Conservation (phyloP, 2,113 vertebrate genomes). For the Catharus fuscescens region DNA sequence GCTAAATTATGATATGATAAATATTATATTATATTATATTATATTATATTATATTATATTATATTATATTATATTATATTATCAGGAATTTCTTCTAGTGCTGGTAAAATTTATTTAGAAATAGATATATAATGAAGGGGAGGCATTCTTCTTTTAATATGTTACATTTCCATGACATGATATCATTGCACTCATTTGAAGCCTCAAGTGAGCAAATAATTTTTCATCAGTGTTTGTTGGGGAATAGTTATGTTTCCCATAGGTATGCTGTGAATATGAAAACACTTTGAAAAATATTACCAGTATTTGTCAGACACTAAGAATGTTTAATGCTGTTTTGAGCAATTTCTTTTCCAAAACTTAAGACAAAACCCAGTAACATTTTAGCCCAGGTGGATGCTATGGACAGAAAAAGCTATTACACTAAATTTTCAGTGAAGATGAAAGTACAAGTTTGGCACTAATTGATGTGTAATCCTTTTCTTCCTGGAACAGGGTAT, state of each 20-base stretch:
- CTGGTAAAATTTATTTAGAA: not conserved
- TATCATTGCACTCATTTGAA: not conserved
- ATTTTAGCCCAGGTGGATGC: not conserved
- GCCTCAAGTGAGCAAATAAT: constrained; percentile 2
- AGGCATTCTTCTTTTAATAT: not conserved
- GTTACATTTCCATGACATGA: not conserved
- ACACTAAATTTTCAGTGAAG: not conserved
- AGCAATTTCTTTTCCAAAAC: not conserved
- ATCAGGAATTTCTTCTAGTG: not conserved
- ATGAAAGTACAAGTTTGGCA: not conserved
- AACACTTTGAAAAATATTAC: not conserved
- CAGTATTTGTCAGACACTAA: not conserved
- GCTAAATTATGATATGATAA: not conserved
- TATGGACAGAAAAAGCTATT: not conserved
- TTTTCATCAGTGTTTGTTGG: not conserved
- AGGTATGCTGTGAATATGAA: not conserved
- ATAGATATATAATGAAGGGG: not conserved
- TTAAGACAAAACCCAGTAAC: not conserved
- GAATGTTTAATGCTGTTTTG: not conserved
- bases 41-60: not conserved
- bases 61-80: not conserved
- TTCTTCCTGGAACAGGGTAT: not conserved
- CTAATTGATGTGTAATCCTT: not conserved
- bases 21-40: not conserved
- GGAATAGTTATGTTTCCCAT: not conserved